Base-by-base conservation (phyloP, 2,797 vertebrate species). In the Paguma larvata region DNA sequence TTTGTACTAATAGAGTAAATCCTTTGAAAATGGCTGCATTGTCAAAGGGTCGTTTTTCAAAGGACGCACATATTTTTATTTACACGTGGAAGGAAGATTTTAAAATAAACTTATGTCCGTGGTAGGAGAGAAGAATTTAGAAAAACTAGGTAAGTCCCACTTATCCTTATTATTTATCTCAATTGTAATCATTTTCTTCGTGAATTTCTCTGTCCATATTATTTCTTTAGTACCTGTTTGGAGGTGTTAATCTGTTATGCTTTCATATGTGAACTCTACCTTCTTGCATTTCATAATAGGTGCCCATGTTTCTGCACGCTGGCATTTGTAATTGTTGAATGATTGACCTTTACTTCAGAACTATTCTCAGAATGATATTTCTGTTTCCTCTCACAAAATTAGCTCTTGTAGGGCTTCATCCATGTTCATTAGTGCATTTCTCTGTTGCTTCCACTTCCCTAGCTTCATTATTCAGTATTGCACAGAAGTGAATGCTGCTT, bases 231-330 rank as follows among this genome's bases (percentile, higher is more conserved):
- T 92, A 70, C 34, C 79, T 94, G 25, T 73, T 38, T 70, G 41
- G 48, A 48, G 27, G 10, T 85, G 13, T 73, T 79, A 94, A 63
- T 85, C 56, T n/a, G 38, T 68, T 89, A 46, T 25, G 14, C 32
- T 94, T 94, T 96, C 10, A 51, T 32, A 38, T 46, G 65, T 89
- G 68, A 84, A 85, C 30, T 89, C 95, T 41, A 51, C 30, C 56
- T 70, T 44, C 10, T 87, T 41, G 1, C n/a, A 68, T 89, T 82
- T 90, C 13, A 75, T 79, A 72, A 85, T 25, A 79, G 59, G 19
- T 89, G 51, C 16, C 38, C 77, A 9, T 80, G 63, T 77, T 92
- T 92, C 89, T 51, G 48, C n/a, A 85, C 14, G 16, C 16, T 34
- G 63, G 13, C 14, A 30, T 73, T 85, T 38, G 13, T 90, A 21